A percentile compares a stretch with the other conserved stretches of the same genome.
Conservation (phyloP, 2,888 invertebrate genomes). For the Ophion costatus region DNA sequence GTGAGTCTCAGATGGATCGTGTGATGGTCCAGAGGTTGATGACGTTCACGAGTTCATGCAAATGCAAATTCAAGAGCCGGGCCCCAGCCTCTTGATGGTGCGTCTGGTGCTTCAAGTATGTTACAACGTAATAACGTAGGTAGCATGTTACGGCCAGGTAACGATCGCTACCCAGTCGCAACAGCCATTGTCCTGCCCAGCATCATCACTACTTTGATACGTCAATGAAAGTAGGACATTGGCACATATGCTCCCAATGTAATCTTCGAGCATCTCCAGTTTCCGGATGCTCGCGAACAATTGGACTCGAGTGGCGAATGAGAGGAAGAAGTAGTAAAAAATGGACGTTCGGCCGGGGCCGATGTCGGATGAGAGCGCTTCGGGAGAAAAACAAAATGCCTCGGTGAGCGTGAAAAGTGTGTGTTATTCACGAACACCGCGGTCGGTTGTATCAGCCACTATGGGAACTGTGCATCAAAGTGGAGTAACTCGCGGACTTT, state of each 20-base stretch:
- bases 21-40: conserved; percentile 15
- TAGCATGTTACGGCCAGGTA: conserved; percentile 8
- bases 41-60: conserved; percentile 24
- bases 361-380: conserved; percentile 1
- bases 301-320: conserved; percentile 11
- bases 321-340: not conserved
- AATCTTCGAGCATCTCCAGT: conserved; percentile 4
- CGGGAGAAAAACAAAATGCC: conserved; percentile 19
- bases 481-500: conserved; percentile 71
- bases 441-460: not conserved
- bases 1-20: conserved; percentile 22
- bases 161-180: not conserved
- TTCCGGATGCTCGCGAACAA: conserved; percentile 40
- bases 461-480: conserved; percentile 39
- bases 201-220: too few relatives aligned
- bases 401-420: conserved; percentile 44
- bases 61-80: conserved; percentile 41
- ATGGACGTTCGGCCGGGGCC: conserved; percentile 7
- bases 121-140: conserved; percentile 44
- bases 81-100: not conserved
- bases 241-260: not conserved
- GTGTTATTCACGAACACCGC: conserved; percentile 28
- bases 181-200: not conserved
- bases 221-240: not conserved
- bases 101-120: conserved; percentile 1